These are phyloP conservation scores for Buphagus erythrorhynchus DNA, from an alignment of 2,797 vertebrate genomes.

Conservation along the genomic window DNA sequence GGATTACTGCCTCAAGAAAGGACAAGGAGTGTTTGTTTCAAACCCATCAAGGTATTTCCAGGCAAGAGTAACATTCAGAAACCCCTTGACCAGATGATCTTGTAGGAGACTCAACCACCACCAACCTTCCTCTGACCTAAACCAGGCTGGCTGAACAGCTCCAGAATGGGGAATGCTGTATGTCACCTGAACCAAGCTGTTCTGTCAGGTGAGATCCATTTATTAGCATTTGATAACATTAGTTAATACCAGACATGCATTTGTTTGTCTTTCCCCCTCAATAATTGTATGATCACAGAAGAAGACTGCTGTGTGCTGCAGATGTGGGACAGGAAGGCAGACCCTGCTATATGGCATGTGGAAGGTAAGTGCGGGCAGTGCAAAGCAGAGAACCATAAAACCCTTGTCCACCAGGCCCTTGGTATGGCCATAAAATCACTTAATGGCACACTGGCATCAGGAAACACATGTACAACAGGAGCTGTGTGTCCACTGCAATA, in stretches of 20 bases:
- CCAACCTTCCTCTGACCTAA: background rate
- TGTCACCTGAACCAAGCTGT: rapidly evolving
- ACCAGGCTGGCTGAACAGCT: background rate
- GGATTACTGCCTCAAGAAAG: background rate
- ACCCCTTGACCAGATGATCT: background rate
- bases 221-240: background rate
- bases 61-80: background rate
- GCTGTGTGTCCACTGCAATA: background rate
- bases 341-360: rapidly evolving
- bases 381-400: background rate
- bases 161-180: background rate
- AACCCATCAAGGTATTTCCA: background rate
- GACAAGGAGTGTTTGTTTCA: background rate
- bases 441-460: background rate
- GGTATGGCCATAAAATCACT: background rate
- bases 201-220: background rate
- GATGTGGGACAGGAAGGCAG: rapidly evolving
- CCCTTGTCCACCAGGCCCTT: rapidly evolving
- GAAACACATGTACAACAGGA: background rate
- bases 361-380: background rate
- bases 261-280: background rate
- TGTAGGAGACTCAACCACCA: background rate
- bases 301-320: background rate
- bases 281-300: background rate
- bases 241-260: background rate